Percentiles rank a stretch among this genome's conserved stretches.
Conservation (phyloP, 1,140 invertebrate genomes). For the Holotrichia oblita region DNA sequence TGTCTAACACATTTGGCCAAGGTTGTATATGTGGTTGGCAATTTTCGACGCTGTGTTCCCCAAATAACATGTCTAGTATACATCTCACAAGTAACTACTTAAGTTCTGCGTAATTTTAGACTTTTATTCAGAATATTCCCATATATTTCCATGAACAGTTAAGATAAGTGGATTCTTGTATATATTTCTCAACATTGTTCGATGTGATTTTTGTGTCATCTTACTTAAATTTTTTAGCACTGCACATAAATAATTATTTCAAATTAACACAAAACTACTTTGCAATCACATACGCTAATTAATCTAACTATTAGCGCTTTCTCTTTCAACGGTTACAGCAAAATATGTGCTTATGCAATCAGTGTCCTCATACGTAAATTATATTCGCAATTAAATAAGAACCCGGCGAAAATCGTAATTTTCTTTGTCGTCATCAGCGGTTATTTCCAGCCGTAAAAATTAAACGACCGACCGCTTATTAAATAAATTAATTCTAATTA, state of each 20-base stretch:
- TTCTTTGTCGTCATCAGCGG: conserved; percentile 15
- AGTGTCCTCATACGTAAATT: neutral
- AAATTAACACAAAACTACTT: neutral
- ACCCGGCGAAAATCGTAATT: conserved; percentile 11
- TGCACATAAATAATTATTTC: neutral
- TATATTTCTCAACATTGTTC: too few species aligned
- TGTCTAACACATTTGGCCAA: too few species aligned
- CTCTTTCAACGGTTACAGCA: neutral
- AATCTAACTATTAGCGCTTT: neutral
- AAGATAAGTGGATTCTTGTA: too few species aligned
- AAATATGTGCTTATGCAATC: neutral
- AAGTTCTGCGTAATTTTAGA: too few species aligned
- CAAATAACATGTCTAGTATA: too few species aligned
- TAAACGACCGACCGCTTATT: conserved; percentile 34
- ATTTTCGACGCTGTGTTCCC: too few species aligned
- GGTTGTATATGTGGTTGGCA: too few species aligned
- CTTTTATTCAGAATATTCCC: too few species aligned
- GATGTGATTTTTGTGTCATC: too few species aligned
- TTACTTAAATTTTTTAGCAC: too few species aligned
- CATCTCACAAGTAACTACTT: too few species aligned
- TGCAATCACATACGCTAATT: neutral
- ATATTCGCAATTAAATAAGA: conserved; percentile 10
- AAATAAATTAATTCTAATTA: conserved; percentile 38
- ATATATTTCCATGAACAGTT: too few species aligned
- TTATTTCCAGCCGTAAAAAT: conserved; percentile 18